These are phyloP conservation scores for Cotesia chilonis DNA, from an alignment of 1,140 invertebrate genomes.

Conservation along the genomic window DNA sequence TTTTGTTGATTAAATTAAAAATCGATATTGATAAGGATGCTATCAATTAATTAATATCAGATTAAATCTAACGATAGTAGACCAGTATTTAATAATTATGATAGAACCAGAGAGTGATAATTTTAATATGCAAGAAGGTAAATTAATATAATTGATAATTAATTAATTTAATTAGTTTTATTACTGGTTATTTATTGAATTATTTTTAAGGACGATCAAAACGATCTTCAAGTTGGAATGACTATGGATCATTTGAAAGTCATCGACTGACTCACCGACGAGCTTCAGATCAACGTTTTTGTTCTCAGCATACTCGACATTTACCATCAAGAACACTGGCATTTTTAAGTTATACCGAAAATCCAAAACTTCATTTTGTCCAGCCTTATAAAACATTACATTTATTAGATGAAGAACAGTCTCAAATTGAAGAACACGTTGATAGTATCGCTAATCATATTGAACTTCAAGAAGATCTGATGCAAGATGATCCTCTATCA, in stretches of 20 bases:
- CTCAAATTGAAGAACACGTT: slow-evolving; percentile 55
- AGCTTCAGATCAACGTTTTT: slow-evolving; percentile 28
- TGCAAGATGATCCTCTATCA: slow-evolving; percentile 69
- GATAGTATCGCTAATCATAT: slow-evolving; percentile 70
- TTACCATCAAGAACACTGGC: slow-evolving; percentile 34
- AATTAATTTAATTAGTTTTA: too few species aligned
- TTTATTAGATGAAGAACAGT: slow-evolving; percentile 6
- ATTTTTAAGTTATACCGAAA: slow-evolving; percentile 12
- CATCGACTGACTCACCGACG: background rate
- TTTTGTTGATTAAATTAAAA: background rate
- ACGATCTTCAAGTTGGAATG: slow-evolving; percentile 14
- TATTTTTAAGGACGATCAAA: background rate
- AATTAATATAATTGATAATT: too few species aligned
- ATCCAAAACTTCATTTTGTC: slow-evolving; percentile 2
- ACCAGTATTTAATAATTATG: too few species aligned
- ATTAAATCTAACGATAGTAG: too few species aligned
- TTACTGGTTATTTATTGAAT: background rate
- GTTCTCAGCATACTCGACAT: slow-evolving; percentile 36
- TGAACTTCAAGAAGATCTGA: slow-evolving; percentile 68
- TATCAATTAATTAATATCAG: background rate
- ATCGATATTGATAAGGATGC: slow-evolving; percentile 3
- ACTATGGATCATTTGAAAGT: background rate
- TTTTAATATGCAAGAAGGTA: too few species aligned
- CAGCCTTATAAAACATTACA: slow-evolving; percentile 37
- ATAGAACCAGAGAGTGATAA: too few species aligned